phyloP scores from a whole-genome alignment of 23 tunicate genomes.

The Styela clava region DNA sequence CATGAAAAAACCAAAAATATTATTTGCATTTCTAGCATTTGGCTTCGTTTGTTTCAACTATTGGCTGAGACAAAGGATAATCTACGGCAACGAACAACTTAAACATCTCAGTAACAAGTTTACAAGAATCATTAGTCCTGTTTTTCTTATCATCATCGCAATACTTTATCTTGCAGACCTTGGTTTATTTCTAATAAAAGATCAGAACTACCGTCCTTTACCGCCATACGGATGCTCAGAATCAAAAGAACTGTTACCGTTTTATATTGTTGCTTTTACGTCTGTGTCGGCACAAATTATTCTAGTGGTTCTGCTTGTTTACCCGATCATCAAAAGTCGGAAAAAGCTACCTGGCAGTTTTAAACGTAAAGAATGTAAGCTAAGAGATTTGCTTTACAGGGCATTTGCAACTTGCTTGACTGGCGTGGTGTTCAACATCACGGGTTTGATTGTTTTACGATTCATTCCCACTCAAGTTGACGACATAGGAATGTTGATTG shows the following conservation, averaged over 20 bases:
- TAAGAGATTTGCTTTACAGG: neutral
- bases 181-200: conserved; percentile 13
- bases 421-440: conserved; percentile 4
- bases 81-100: conserved; percentile 12
- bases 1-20: conserved; percentile 15
- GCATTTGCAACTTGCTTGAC: neutral
- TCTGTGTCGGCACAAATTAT: conserved; percentile 15
- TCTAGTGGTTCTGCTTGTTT: conserved; percentile 2
- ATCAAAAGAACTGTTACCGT: neutral
- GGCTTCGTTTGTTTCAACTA: conserved; percentile 13
- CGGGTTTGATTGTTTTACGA: neutral
- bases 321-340: conserved; percentile 12
- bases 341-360: neutral
- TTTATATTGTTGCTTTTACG: conserved; percentile 10
- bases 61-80: conserved; percentile 16
- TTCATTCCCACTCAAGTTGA: neutral
- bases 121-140: neutral
- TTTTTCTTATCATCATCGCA: neutral
- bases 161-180: neutral
- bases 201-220: neutral
- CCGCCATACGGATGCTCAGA: conserved; percentile 9
- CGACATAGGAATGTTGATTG: conserved; percentile 10
- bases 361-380: neutral
- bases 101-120: neutral
- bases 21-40: neutral